Percentiles rank a stretch among this genome's conserved stretches.
Conservation (phyloP, 2,113 vertebrate species). For the Platysternon megacephalum region DNA sequence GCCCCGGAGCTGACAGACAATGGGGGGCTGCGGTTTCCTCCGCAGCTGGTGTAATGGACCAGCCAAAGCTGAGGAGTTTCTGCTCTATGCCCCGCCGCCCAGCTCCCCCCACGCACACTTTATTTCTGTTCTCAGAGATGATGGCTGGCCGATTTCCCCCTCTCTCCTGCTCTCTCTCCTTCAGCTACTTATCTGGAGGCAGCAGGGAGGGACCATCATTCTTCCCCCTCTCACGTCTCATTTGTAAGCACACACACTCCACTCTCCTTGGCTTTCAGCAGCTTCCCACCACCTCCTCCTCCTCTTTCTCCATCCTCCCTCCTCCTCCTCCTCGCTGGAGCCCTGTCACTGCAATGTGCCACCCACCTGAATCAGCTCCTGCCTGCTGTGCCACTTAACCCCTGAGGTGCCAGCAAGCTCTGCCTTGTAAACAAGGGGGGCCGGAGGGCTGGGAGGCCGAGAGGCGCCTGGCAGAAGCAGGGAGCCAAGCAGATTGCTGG, state of each 20-base stretch:
- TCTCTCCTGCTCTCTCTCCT: neutral
- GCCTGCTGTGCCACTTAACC: slow-evolving; percentile 45
- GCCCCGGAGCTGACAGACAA: slow-evolving; percentile 4
- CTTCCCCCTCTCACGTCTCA: neutral
- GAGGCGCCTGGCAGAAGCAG: neutral
- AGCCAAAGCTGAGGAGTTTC: neutral
- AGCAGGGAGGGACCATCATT: neutral
- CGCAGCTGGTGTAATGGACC: neutral
- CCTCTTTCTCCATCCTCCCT: neutral
- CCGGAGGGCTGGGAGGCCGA: neutral
- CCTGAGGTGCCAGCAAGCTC: neutral
- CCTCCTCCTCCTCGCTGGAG: neutral
- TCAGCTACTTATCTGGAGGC: neutral
- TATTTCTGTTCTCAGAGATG: neutral
- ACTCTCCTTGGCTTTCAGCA: slow-evolving; percentile 5
- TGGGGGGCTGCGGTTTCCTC: neutral
- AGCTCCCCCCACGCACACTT: neutral
- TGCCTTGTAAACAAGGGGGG: neutral
- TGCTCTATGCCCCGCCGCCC: neutral
- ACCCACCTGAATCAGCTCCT: slow-evolving; percentile 62
- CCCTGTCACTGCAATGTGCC: slow-evolving; percentile 53
- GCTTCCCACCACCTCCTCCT: neutral
- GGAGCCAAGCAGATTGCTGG: neutral
- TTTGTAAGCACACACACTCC: neutral
- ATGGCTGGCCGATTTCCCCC: neutral